Evolutionary conservation across 2,113 vertebrate genomes (phyloP).

Genomic region (Engraulis encrasicolus): DNA sequence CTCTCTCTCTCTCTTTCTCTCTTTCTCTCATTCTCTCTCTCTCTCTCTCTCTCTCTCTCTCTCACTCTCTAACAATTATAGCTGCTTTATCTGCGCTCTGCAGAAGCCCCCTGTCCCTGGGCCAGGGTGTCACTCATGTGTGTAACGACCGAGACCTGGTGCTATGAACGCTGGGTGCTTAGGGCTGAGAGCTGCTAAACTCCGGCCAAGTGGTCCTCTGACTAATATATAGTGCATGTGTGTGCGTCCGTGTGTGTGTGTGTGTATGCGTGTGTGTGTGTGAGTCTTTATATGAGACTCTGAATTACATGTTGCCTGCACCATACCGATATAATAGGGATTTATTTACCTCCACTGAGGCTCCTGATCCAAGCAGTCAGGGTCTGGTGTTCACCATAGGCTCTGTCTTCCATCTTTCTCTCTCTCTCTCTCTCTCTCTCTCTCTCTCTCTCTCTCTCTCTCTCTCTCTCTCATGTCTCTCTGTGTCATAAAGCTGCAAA

Average conservation of each 20-base stretch:
- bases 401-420: too few species aligned
- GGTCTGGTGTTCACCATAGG: too few species aligned
- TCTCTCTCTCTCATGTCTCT: background rate
- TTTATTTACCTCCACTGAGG: background rate
- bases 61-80: constrained; percentile 6
- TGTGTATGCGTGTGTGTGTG: too few species aligned
- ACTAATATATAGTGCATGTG: too few species aligned
- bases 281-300: too few species aligned
- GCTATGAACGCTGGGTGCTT: too few species aligned
- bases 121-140: background rate
- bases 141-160: background rate
- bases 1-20: too few species aligned
- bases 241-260: too few species aligned
- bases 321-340: background rate
- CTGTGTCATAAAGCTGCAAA: too few species aligned
- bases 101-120: constrained; percentile 11
- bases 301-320: background rate
- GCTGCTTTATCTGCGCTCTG: background rate
- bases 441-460: background rate
- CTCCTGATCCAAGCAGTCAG: background rate
- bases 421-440: background rate
- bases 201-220: background rate
- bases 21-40: too few species aligned
- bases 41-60: too few species aligned
- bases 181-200: too few species aligned